phyloP scores from a whole-genome alignment of 2,797 vertebrate species.

The Protonibea diacanthus region DNA sequence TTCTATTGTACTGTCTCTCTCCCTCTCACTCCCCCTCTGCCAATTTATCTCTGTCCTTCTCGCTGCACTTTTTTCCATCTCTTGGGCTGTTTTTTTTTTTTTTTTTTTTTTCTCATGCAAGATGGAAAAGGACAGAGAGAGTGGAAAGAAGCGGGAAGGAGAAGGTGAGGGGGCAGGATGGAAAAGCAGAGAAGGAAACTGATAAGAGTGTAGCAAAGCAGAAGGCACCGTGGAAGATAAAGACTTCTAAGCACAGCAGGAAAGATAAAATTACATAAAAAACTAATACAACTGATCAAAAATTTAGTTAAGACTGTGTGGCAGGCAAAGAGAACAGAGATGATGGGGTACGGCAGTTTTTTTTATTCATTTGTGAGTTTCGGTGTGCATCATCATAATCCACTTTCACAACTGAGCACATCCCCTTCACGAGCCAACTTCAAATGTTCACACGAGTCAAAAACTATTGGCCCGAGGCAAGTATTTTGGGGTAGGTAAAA shows the following conservation, averaged over 20 bases:
- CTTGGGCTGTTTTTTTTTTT: background rate
- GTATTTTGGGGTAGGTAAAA: too few species aligned
- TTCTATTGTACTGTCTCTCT: too few species aligned
- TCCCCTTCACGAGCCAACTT: background rate
- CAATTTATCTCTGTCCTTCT: constrained; percentile 46
- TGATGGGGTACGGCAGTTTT: background rate
- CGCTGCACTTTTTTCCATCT: constrained; percentile 36
- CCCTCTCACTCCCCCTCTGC: background rate
- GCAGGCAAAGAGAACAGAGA: background rate
- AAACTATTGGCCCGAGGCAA: too few species aligned
- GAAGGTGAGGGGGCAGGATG: background rate
- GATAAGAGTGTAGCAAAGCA: background rate
- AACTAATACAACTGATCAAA: background rate
- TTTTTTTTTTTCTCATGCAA: constrained; percentile 1
- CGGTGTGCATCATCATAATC: background rate
- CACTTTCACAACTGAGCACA: background rate
- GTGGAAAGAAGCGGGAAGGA: background rate
- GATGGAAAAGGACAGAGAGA: background rate
- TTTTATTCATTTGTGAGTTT: background rate
- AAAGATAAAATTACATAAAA: background rate
- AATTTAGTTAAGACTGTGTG: background rate
- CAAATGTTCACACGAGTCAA: too few species aligned
- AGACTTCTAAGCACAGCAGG: background rate
- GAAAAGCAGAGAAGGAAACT: background rate
- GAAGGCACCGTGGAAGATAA: background rate